phyloP scores from a whole-genome alignment of 2,113 vertebrate genomes.

The Trematocara zebra region DNA sequence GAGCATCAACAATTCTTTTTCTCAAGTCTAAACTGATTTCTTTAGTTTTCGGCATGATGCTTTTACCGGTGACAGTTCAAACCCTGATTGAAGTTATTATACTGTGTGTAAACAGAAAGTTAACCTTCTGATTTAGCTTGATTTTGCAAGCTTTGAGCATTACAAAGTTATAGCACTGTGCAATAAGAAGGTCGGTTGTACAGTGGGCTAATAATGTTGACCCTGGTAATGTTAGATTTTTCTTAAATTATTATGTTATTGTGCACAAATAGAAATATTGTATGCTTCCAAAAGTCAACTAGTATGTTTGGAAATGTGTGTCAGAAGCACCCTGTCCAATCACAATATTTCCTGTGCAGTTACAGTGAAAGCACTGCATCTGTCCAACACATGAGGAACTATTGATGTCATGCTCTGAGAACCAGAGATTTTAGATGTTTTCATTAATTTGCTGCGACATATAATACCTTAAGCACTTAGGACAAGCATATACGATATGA shows the following conservation, averaged over 20 bases:
- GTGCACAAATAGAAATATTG: background rate
- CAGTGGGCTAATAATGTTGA: rapidly evolving
- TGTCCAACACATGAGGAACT: background rate
- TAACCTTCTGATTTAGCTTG: background rate
- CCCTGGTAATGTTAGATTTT: background rate
- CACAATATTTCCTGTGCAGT: background rate
- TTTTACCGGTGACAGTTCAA: background rate
- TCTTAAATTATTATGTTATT: background rate
- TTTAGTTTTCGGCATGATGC: background rate
- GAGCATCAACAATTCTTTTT: background rate
- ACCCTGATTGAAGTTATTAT: background rate
- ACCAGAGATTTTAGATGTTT: background rate
- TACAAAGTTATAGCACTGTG: background rate
- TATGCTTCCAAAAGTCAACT: background rate
- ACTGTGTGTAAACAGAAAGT: background rate
- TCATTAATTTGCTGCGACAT: background rate
- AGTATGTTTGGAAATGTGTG: background rate
- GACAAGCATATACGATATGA: background rate
- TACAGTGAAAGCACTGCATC: background rate
- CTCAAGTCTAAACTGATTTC: background rate
- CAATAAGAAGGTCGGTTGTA: background rate
- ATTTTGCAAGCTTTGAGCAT: background rate
- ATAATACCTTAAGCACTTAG: background rate
- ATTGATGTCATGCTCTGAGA: background rate
- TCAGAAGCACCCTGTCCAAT: background rate